Evolutionary conservation across 2,797 vertebrate genomes (phyloP).

Genomic region (Tragelaphus oryx): DNA sequence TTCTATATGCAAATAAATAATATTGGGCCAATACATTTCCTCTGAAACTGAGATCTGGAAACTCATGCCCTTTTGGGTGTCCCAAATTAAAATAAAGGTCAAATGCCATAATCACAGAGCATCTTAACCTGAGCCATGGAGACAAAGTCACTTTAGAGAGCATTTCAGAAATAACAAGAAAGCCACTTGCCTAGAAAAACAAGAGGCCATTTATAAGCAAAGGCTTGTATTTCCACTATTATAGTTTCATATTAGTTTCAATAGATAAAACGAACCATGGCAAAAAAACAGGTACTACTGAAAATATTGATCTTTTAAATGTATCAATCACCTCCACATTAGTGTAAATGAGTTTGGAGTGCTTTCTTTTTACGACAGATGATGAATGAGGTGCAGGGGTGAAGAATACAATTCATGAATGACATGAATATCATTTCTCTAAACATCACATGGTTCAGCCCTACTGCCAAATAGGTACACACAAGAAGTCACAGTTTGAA

Average conservation of each 20-base stretch:
- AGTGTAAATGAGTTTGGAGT: neutral
- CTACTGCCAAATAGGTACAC: neutral
- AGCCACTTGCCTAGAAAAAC: neutral
- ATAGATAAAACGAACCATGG: neutral
- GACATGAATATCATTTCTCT: neutral
- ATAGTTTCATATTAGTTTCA: neutral
- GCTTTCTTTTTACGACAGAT: neutral
- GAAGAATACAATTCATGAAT: neutral
- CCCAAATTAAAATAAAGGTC: neutral
- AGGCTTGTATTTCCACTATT: neutral
- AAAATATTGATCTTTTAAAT: neutral
- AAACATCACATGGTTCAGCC: neutral
- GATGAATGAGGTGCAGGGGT: neutral
- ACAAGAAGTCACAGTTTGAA: neutral
- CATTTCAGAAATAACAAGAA: neutral
- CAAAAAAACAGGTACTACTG: neutral
- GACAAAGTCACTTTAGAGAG: neutral
- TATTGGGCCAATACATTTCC: neutral
- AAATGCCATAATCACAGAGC: neutral
- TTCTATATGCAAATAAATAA: slow-evolving; percentile 22
- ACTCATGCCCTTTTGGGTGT: neutral
- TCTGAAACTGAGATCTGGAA: neutral
- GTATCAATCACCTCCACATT: neutral
- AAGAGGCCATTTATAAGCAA: neutral
- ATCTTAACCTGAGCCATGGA: neutral